Evolutionary conservation across 1,140 invertebrate species (phyloP).

Genomic region (Muscidifurax raptorellus): DNA sequence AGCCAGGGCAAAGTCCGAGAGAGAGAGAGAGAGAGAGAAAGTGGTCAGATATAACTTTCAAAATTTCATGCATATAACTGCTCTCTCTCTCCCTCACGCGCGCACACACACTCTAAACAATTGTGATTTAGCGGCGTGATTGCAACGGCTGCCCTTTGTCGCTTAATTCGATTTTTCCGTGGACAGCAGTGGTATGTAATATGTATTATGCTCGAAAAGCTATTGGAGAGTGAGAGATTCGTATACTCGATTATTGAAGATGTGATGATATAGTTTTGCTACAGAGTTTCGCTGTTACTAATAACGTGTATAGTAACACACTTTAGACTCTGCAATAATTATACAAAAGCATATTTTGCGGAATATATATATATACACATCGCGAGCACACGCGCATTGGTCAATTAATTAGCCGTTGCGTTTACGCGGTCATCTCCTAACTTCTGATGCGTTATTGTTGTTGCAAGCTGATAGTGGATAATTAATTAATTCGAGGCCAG

Average conservation of each 20-base stretch:
- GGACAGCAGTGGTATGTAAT: not conserved
- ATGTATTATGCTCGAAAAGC: not conserved
- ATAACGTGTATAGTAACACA: not conserved
- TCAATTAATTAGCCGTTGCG: not conserved
- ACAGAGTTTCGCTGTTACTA: not conserved
- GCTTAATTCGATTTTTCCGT: conserved; percentile 9
- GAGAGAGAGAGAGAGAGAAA: not conserved
- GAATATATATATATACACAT: not conserved
- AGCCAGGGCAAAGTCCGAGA: not conserved
- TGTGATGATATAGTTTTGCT: not conserved
- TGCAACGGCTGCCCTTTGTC: not conserved
- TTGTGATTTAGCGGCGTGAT: conserved; percentile 4
- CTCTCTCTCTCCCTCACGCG: too few species aligned
- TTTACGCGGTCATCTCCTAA: not conserved
- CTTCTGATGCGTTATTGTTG: not conserved
- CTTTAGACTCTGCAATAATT: not conserved
- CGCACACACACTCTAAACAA: conserved; percentile 27
- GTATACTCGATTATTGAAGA: not conserved
- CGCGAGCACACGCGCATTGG: not conserved
- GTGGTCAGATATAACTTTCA: conserved; percentile 39
- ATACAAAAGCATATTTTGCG: not conserved
- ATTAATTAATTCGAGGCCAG: too few species aligned
- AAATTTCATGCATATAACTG: conserved; percentile 32
- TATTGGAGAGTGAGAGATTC: not conserved
- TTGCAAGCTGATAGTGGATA: not conserved